A percentile compares a stretch with the other conserved stretches of the same genome.
Evolutionary conservation across 2,113 vertebrate genomes (phyloP).

Genomic region (Cercocebus atys): DNA sequence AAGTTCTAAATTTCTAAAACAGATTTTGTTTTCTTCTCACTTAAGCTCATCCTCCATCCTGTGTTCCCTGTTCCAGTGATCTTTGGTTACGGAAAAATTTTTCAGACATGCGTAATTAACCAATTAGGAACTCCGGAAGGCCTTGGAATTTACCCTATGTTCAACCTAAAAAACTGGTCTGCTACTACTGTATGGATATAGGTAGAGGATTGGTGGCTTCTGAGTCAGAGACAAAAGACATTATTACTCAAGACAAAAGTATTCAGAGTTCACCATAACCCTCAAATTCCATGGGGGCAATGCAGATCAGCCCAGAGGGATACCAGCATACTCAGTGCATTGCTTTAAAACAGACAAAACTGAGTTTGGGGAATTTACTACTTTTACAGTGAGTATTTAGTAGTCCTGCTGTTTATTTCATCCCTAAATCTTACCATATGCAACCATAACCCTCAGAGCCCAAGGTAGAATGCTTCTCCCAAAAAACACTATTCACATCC

Average conservation of each 20-base stretch:
- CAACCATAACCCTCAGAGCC: neutral
- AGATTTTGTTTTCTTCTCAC: neutral
- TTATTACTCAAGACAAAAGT: neutral
- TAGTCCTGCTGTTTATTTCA: neutral
- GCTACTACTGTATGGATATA: neutral
- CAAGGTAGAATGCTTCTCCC: neutral
- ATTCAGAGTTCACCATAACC: neutral
- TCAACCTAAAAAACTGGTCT: neutral
- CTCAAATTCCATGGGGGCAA: neutral
- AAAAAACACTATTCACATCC: neutral
- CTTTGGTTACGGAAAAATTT: neutral
- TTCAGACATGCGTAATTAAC: neutral
- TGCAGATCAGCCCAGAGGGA: neutral
- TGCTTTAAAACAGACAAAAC: neutral
- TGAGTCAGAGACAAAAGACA: neutral
- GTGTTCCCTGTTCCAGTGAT: neutral
- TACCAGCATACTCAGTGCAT: fast-evolving
- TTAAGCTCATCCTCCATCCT: neutral
- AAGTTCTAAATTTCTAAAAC: neutral
- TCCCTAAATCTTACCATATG: neutral
- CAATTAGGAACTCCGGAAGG: neutral
- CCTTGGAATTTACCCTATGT: neutral
- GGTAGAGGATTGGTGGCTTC: neutral
- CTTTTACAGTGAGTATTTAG: neutral
- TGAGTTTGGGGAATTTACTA: neutral